Evolutionary conservation across 2,888 invertebrate genomes (phyloP), one percentile per base, ranked within the genome.

Genomic region (Galerucella calmariensis): DNA sequence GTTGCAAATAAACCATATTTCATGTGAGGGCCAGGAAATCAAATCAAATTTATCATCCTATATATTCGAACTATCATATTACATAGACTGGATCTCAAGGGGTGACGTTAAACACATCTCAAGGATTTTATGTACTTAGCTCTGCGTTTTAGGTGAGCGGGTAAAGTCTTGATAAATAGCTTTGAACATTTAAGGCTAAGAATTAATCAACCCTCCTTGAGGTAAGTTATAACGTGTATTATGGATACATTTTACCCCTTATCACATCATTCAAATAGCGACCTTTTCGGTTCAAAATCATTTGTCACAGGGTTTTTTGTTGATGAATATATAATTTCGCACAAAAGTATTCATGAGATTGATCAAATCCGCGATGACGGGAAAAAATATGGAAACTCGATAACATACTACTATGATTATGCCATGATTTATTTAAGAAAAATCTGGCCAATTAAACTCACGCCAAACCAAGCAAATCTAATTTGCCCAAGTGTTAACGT

Each of bases 91-190:
- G 61, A 27, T 61, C 14, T 62, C 3, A 27, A 41, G 44, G 63
- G 63, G 12, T 46, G 20, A 41, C 46, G 16, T 65, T 46, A 46
- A 27, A 65, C 63, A 46, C 63, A 65, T 65, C 44, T 65, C 14
- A 6, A n/a, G 63, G 63, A 46, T 65, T 65, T 65, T 16, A 65
- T 65, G 46, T 20, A 65, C 63, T 65, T 46, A 65, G 41, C 62
- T 41, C 3, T 20, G 62, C 2, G 35, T 62, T 62, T 41, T 12
- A 46, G 63, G 41, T 44, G 44, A 63, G 9, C 46, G 44, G 44
- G 44, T 65, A 46, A 20, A 46, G 46, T 65, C 63, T 65, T 46
- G 63, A 65, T 65, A 46, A 65, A 65, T 16, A n/a, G 63, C 46
- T 65, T 46, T 20, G 11, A 12, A 65, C 44, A 16, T 41, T 41